Evolutionary conservation across 2,888 invertebrate genomes (phyloP).

Genomic region (Lomographa bimaculata): DNA sequence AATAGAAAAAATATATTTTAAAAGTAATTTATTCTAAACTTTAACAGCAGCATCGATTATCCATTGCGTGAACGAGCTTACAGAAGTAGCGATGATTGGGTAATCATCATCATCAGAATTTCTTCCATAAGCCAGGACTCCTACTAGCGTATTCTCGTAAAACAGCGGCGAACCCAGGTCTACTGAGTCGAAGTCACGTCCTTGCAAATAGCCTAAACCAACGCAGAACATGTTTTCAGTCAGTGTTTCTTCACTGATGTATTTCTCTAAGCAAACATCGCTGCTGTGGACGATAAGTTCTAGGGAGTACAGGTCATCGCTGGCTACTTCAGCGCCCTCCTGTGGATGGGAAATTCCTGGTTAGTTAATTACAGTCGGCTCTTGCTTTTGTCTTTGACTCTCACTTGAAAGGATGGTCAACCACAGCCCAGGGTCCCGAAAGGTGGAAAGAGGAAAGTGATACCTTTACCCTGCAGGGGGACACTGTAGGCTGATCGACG

Average conservation of each 20-base stretch:
- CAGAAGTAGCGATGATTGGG: conserved; percentile 73
- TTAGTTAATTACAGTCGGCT: too few relatives aligned
- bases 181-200: conserved; percentile 41
- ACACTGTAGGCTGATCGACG: too few relatives aligned
- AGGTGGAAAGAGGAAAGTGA: too few relatives aligned
- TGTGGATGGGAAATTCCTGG: conserved; percentile 11
- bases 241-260: conserved; percentile 10
- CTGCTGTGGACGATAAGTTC: conserved; percentile 20
- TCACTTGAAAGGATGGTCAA: too few relatives aligned
- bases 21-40: too few relatives aligned
- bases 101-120: conserved; percentile 56
- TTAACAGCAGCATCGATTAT: conserved; percentile 37
- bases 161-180: conserved; percentile 68
- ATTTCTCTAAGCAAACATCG: conserved; percentile 20
- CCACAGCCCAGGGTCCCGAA: too few relatives aligned
- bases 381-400: too few relatives aligned
- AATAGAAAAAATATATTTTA: too few relatives aligned
- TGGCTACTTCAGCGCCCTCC: conserved; percentile 21
- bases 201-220: conserved; percentile 34
- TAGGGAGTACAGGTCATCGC: conserved; percentile 22
- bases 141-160: conserved; percentile 56
- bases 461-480: too few relatives aligned
- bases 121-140: conserved; percentile 71
- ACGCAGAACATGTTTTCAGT: conserved; percentile 54
- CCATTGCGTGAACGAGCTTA: conserved; percentile 53